phyloP scores from a whole-genome alignment of 2,888 invertebrate genomes.

The Pseudanteris insignis region DNA sequence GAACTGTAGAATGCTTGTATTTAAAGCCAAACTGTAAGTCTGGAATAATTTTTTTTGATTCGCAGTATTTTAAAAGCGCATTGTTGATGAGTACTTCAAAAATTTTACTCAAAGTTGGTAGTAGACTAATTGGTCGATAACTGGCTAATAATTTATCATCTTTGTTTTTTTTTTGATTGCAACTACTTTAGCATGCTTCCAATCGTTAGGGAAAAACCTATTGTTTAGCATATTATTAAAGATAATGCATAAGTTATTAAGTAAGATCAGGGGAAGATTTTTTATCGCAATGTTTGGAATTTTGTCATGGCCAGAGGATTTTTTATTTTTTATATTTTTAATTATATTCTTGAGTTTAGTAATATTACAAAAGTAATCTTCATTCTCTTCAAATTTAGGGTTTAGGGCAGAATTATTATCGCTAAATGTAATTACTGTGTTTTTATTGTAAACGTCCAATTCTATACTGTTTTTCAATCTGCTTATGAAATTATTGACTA shows the following conservation, averaged over 20 bases:
- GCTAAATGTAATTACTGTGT: slow-evolving; percentile 3
- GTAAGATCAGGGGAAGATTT: slow-evolving; percentile 3
- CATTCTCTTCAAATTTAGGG: not conserved
- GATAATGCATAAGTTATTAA: slow-evolving; percentile 3
- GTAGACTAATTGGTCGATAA: slow-evolving; percentile 25
- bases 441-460: slow-evolving; percentile 6
- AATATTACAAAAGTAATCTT: slow-evolving; percentile 12
- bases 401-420: slow-evolving; percentile 12
- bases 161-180: slow-evolving; percentile 33
- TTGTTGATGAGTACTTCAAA: slow-evolving; percentile 47
- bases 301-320: slow-evolving; percentile 29
- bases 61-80: slow-evolving; percentile 11
- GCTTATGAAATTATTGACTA: not conserved
- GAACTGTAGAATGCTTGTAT: slow-evolving; percentile 40
- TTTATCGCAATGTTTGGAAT: slow-evolving; percentile 34
- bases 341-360: slow-evolving; percentile 6
- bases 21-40: slow-evolving; percentile 49
- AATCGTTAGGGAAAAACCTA: slow-evolving; percentile 11
- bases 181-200: slow-evolving; percentile 29
- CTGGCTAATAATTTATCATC: not conserved
- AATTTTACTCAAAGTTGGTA: slow-evolving; percentile 49
- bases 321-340: slow-evolving; percentile 38
- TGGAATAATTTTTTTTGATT: slow-evolving; percentile 37
- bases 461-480: slow-evolving; percentile 4
- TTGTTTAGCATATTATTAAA: slow-evolving; percentile 41